Base-by-base conservation (phyloP, 2,797 vertebrate species). In the Aeoliscus strigatus region DNA sequence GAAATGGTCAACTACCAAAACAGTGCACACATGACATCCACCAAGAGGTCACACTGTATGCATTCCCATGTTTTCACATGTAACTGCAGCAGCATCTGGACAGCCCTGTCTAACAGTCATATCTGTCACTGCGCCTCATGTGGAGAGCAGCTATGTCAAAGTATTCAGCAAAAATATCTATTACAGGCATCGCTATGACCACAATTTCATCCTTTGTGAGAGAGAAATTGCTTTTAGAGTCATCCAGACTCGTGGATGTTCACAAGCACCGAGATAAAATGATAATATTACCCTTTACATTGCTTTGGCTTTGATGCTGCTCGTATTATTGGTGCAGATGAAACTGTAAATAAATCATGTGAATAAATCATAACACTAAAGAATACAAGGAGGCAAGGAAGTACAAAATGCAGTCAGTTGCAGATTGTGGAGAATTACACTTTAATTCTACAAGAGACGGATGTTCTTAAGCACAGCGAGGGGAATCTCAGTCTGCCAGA, bases 381-480 rank as follows among this genome's bases (percentile, higher is more conserved):
- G 9, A 42, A 16, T 29, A 28, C 46, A 26, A 30, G 39, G 66
- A 75, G 51, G 58, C 16, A 51, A 14, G 51, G 58, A 57, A 60
- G 27, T 52, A 11, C 36, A 60, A 65, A 61, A 71, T 5, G 2
- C 54, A 41, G 18, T 27, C 41, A 67, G 38, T 12, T 25, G 52
- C 36, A 62, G 49, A 50, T 51, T 67, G 58, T 37, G 35, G 51
- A 55, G 35, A 80, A 66, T 79, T 70, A 63, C 18, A 12, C 28
- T 62, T 14, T 26, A 25, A 55, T 60, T 57, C 6, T 33, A 50
- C 47, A 61, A 49, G 27, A 73, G 49, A 42, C 40, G 31, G 43
- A 65, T 51, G 4, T 40, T 31, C 31, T 35, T 55, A 27, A 39
- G 24, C 16, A 28, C 28, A 57, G 42, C 31, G 62, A 45, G 47